phyloP scores from a whole-genome alignment of 2,113 vertebrate genomes.

The Dicrurus megarhynchus region DNA sequence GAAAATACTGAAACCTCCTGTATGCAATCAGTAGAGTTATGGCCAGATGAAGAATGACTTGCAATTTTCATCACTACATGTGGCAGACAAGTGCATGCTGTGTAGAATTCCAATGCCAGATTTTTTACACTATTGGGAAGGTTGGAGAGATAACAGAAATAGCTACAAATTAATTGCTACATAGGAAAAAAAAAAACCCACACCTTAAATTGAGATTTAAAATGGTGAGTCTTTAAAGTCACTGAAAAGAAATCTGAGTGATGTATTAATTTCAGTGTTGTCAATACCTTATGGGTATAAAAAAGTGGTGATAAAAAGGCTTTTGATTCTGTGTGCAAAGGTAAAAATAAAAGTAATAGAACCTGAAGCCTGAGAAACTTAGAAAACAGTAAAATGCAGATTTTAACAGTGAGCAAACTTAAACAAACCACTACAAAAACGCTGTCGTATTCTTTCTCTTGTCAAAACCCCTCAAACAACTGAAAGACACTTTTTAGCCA shows the following conservation, averaged over 20 bases:
- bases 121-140: neutral
- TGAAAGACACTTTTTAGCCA: neutral
- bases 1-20: neutral
- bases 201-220: neutral
- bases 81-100: neutral
- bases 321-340: neutral
- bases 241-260: neutral
- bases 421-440: neutral
- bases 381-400: neutral
- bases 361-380: neutral
- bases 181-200: fast-evolving
- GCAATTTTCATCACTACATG: neutral
- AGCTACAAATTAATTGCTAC: neutral
- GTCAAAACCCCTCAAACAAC: neutral
- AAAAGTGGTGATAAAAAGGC: neutral
- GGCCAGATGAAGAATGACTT: neutral
- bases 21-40: neutral
- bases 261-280: neutral
- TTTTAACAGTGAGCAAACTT: neutral
- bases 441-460: neutral
- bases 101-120: neutral
- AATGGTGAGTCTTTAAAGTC: neutral
- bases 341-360: neutral
- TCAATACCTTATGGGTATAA: neutral
- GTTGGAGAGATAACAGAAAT: neutral